Conservation (phyloP, 2,113 vertebrate genomes). For the Irena cyanogastra region DNA sequence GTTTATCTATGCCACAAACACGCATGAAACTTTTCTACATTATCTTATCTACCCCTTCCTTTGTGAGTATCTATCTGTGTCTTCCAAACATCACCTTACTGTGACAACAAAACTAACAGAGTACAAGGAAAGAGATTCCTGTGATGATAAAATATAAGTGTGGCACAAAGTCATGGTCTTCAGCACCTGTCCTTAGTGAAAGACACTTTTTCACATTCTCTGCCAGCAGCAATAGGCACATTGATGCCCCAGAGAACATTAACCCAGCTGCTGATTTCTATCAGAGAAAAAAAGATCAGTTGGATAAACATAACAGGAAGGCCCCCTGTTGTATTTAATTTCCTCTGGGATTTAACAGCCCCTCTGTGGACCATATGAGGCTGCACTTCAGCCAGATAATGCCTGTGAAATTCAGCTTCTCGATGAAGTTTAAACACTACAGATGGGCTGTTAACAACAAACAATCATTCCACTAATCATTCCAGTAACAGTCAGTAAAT, state of each 20-base stretch:
- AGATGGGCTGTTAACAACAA: conserved; percentile 61
- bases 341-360: conserved; percentile 57
- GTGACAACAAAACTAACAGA: not conserved
- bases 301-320: conserved; percentile 57
- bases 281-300: conserved; percentile 35
- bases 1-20: not conserved
- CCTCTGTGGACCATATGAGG: conserved; percentile 54
- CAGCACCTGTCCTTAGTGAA: not conserved
- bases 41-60: not conserved
- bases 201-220: conserved; percentile 20
- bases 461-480: conserved; percentile 58
- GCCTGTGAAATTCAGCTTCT: conserved; percentile 49
- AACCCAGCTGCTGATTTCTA: conserved; percentile 38
- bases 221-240: conserved; percentile 25
- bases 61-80: not conserved
- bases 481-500: conserved; percentile 51
- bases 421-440: conserved; percentile 57
- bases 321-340: conserved; percentile 61
- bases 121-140: not conserved
- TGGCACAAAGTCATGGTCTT: not conserved
- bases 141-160: not conserved
- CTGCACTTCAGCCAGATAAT: conserved; percentile 41
- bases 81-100: not conserved
- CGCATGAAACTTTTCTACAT: not conserved
- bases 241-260: not conserved